Conservation (phyloP, 2,888 invertebrate species). For the Melinaea menophilus region DNA sequence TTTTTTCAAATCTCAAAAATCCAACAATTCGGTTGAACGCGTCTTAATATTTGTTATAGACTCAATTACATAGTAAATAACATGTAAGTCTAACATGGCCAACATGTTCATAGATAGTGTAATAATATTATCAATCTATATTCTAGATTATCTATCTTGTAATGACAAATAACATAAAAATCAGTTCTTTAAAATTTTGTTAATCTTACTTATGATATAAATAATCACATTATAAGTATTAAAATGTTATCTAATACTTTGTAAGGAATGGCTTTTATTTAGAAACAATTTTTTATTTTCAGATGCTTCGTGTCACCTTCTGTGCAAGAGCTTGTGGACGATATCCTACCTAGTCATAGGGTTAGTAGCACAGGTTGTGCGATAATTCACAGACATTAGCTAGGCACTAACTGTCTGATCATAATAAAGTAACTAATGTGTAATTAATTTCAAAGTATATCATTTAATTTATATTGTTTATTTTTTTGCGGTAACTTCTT, state of each 20-base stretch:
- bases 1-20: too few species aligned
- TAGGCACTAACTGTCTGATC: slow-evolving; percentile 22
- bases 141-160: too few species aligned
- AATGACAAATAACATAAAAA: too few species aligned
- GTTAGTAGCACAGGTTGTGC: slow-evolving; percentile 39
- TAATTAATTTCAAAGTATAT: not conserved
- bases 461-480: not conserved
- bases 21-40: too few species aligned
- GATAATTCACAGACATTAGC: slow-evolving; percentile 39
- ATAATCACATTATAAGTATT: not conserved
- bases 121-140: too few species aligned
- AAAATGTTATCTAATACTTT: not conserved
- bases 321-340: slow-evolving; percentile 6
- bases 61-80: too few species aligned
- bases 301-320: slow-evolving; percentile 31
- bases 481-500: too few species aligned
- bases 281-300: slow-evolving; percentile 33
- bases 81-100: too few species aligned
- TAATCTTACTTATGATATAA: too few species aligned
- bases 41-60: too few species aligned
- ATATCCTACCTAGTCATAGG: slow-evolving; percentile 28
- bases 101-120: too few species aligned
- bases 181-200: too few species aligned
- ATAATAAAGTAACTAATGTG: not conserved
- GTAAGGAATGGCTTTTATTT: not conserved